Base-by-base conservation (phyloP, 2,797 vertebrate genomes). In the Alauda arvensis region DNA sequence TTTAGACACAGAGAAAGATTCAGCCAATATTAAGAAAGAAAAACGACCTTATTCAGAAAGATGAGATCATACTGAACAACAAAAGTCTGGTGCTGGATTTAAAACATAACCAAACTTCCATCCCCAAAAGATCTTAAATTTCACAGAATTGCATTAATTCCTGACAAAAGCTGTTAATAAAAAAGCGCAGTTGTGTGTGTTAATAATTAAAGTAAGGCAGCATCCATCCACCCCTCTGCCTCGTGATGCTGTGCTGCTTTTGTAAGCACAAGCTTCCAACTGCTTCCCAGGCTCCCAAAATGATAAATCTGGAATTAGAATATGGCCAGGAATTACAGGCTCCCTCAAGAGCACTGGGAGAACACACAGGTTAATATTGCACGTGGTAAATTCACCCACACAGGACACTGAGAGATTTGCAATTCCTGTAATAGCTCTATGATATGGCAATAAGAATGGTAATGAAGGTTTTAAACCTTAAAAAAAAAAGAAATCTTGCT, bases 291-390 rank as follows among this genome's bases (percentile, higher is more conserved):
- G 75, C 83, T 89, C 61, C 42, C 51, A 39, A 39, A 78, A 39
- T 62, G 33, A 33, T 8, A 33, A 77, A 80, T 65, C 20, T 18
- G 8, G 25, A 67, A 68, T 51, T 70, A n/a, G 77, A 59, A 45
- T 14, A n/a, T 3, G 34, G 43, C 84, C 70, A 83, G 65, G 56
- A 79, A 77, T 72, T 33, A 29, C 11, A 72, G 62, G 5, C 33
- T 87, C 61, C 63, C 61, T 62, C 55, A 37, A 20, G 69, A 72
- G 81, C 86, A 9, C 81, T 53, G 88, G 61, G 88, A 75, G 60
- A 56, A 84, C 67, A 59, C 34, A 77, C 74, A 76, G 69, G 77
- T 89, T 74, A 13, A 80, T 74, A 88, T 76, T 89, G 89, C 94
- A 93, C 34, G 0, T 29, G 74, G 34, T 65, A 43, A 89, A 87